Percentiles rank a stretch among this genome's conserved stretches.
phyloP scores from a whole-genome alignment of 2,113 vertebrate species.

The Marcusenius ussheri region DNA sequence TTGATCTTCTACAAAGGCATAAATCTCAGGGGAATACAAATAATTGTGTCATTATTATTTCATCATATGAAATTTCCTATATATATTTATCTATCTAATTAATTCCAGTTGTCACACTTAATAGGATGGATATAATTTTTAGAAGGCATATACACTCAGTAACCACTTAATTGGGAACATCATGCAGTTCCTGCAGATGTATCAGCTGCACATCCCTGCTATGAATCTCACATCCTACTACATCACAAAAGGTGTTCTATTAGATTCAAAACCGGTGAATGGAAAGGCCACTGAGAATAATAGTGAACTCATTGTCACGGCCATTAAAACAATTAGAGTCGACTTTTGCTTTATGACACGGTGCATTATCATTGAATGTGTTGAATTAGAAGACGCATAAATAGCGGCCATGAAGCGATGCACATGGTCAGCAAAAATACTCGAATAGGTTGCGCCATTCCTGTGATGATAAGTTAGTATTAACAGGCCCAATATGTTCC shows the following conservation, averaged over 20 bases:
- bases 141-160: neutral
- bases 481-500: neutral
- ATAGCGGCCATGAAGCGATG: neutral
- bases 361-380: no score
- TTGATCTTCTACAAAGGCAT: neutral
- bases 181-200: neutral
- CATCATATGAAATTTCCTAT: neutral
- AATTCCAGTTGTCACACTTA: neutral
- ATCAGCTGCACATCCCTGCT: neutral
- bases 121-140: neutral
- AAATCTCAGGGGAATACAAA: neutral
- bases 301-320: neutral
- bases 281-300: neutral
- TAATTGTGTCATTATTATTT: neutral
- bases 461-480: neutral
- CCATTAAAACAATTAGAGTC: neutral
- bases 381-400: neutral
- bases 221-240: neutral
- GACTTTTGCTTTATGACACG: neutral
- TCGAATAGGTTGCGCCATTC: neutral
- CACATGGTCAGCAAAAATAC: neutral
- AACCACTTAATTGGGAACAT: neutral
- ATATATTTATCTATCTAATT: neutral
- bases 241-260: neutral
- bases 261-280: neutral